phyloP scores from a whole-genome alignment of 2,797 vertebrate species.

The Hapalemur alaotrensis region DNA sequence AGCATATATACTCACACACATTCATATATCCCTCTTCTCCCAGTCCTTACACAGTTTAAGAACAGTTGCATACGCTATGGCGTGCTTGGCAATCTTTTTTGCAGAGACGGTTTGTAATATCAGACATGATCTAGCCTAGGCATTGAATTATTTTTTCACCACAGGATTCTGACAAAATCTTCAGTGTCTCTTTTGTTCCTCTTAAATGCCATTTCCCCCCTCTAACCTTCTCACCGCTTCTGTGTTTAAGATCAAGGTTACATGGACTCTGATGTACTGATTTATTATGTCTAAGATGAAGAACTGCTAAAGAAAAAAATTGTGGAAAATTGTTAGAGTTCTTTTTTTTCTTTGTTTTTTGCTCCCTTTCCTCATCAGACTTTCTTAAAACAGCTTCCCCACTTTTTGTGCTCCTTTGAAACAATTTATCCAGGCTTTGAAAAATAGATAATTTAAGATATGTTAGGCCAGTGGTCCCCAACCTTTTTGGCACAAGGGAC shows the following conservation, averaged over 20 bases:
- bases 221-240: not conserved
- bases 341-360: not conserved
- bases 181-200: not conserved
- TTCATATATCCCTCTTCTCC: not conserved
- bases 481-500: too few relatives aligned
- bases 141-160: not conserved
- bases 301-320: not conserved
- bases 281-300: constrained; percentile 33
- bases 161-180: not conserved
- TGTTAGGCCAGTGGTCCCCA: not conserved
- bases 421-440: not conserved
- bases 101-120: not conserved
- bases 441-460: constrained; percentile 12
- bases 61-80: not conserved
- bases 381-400: not conserved
- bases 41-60: not conserved
- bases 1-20: not conserved
- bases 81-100: not conserved
- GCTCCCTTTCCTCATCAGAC: not conserved
- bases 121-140: not conserved
- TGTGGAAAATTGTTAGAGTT: not conserved
- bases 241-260: not conserved
- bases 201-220: not conserved
- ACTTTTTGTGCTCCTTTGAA: not conserved
- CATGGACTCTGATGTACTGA: not conserved